Conservation (phyloP, 2,888 invertebrate genomes). For the Agelastica alni region DNA sequence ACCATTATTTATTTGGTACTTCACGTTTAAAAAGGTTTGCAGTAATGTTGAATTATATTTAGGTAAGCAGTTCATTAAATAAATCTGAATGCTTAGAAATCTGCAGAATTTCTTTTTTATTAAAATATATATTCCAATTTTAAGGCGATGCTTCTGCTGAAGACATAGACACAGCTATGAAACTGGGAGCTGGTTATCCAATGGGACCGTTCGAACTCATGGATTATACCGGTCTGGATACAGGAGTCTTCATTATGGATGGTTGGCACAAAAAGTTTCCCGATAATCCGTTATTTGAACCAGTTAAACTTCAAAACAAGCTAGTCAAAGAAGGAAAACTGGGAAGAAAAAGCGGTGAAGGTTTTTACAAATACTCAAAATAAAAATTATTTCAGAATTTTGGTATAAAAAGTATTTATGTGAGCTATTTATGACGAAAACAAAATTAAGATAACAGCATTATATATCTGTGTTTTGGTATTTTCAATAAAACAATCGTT, state of each 20-base stretch:
- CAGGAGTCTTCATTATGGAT: conserved; percentile 73
- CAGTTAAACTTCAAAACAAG: conserved; percentile 67
- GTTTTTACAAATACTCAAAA: conserved; percentile 76
- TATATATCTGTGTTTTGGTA: too few relatives aligned
- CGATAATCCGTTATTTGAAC: conserved; percentile 67
- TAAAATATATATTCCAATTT: conserved; percentile 9
- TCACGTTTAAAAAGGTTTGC: too few relatives aligned
- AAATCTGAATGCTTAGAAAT: too few relatives aligned
- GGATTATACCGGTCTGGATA: conserved; percentile 85
- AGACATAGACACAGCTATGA: conserved; percentile 90
- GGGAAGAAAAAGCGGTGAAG: conserved; percentile 80
- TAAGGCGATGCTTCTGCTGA: conserved; percentile 70
- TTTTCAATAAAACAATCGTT: too few relatives aligned
- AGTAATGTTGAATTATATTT: too few relatives aligned
- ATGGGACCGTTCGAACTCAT: conserved; percentile 88
- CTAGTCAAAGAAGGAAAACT: conserved; percentile 77
- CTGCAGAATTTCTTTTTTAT: background rate
- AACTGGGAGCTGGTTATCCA: conserved; percentile 86
- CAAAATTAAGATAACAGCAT: too few relatives aligned
- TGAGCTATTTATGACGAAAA: too few relatives aligned
- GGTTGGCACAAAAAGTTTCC: conserved; percentile 79
- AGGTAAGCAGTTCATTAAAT: too few relatives aligned
- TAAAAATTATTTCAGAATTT: too few relatives aligned
- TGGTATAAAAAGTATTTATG: too few relatives aligned
- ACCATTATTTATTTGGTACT: too few relatives aligned